Evolutionary conservation across 2,797 vertebrate genomes (phyloP), one percentile per base, ranked within the genome.

Genomic region (Hypotaenidia philippensis): DNA sequence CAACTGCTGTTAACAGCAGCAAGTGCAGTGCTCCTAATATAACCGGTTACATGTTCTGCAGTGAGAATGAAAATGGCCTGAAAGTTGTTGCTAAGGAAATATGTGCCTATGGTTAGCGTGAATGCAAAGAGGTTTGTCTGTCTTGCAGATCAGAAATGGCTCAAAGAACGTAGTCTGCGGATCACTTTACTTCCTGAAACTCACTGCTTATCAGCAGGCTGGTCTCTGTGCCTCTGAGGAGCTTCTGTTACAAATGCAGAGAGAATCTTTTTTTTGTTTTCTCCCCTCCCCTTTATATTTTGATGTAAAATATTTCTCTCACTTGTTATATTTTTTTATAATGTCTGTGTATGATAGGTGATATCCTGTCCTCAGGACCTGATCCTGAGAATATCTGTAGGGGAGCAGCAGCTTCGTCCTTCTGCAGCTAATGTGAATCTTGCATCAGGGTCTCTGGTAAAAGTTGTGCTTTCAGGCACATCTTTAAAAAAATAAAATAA

Each of bases 11-110:
- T 72, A 44, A 23, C 0, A 95, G 69, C 82, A 82, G 87, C 72
- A 27, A 94, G 85, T 72, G 63, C 47, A 34, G 59, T 40, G 76
- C 77, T 91, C 36, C 5, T 76, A 52, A 59, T 74, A 74, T 36
- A 76, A 83, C 74, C 70, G 83, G 77, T 83, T 94, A 86, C 89
- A 70, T 57, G 79, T 84, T 87, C 85, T 78, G 49, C 74, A 66
- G 65, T 82, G 83, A 91, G 36, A 93, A 64, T 53, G 89, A 94
- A 63, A 94, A 81, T 6, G 16, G 79, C 79, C 82, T 88, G 69
- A 72, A 27, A 72, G 70, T 76, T 87, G 93, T 97, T 96, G 92
- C 93, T 82, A 78, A 47, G 92, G 94, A 81, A 93, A 91, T 93
- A 34, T 94, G 91, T 1, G 34, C 91, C 92, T 94, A 94, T 90